phyloP scores from a whole-genome alignment of 2,113 vertebrate genomes.

The Perccottus glenii region DNA sequence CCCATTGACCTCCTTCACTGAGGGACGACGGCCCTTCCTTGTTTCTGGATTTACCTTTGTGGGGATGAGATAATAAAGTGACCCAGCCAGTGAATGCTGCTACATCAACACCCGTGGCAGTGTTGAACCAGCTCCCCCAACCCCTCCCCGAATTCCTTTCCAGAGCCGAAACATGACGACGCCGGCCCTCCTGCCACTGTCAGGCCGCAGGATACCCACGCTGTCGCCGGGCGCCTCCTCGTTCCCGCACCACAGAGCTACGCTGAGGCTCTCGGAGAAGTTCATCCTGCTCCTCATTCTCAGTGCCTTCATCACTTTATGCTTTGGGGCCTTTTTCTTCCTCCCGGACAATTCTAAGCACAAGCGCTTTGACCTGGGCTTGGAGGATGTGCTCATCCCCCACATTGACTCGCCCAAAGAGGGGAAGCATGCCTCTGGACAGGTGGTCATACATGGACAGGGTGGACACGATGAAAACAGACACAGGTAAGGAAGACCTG shows the following conservation, averaged over 20 bases:
- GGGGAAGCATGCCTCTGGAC: conserved; percentile 83
- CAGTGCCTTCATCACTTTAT: conserved; percentile 99
- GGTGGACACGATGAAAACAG: conserved; percentile 88
- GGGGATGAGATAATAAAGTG: conserved; percentile 80
- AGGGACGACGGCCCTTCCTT: conserved; percentile 38
- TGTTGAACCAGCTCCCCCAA: conserved; percentile 39
- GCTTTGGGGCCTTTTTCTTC: conserved; percentile 99
- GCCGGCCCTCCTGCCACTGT: conserved; percentile 93
- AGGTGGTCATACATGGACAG: conserved; percentile 91
- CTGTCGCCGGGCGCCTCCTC: conserved; percentile 89
- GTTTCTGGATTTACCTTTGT: conserved; percentile 43
- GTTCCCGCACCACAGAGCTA: conserved; percentile 94
- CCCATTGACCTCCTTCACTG: conserved; percentile 43
- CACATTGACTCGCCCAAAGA: conserved; percentile 92
- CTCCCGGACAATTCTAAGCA: conserved; percentile 98
- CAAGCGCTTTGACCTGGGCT: conserved; percentile 96
- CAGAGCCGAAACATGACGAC: conserved; percentile 85
- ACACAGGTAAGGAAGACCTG: conserved; percentile 84
- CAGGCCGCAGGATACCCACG: conserved; percentile 92
- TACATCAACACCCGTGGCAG: conserved; percentile 66
- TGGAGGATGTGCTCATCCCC: conserved; percentile 96
- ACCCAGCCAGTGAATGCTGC: conserved; percentile 53
- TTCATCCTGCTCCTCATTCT: conserved; percentile 99
- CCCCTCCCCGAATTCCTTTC: conserved; percentile 20
- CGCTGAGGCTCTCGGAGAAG: conserved; percentile 96